Conservation (phyloP, 2,113 vertebrate species). For the Ailurus styani region DNA sequence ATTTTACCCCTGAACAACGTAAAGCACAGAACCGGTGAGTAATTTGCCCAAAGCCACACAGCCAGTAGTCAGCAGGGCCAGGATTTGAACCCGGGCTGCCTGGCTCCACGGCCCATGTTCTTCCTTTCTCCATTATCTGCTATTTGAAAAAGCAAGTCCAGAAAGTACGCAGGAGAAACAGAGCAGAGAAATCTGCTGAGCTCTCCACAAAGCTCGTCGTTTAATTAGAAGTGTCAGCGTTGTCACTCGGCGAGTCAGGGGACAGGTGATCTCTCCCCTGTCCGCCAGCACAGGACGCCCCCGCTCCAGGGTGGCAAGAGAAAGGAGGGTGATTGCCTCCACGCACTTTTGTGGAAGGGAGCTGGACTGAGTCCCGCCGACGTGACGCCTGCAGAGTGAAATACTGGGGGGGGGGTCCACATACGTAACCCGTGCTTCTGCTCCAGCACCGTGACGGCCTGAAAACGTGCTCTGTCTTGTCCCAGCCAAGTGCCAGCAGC, state of each 20-base stretch:
- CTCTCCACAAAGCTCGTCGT: not conserved
- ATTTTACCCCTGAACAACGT: not conserved
- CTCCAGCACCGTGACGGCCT: not conserved
- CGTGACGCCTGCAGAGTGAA: not conserved
- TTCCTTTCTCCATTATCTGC: no score
- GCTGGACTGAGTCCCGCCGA: not conserved
- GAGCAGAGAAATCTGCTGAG: not conserved
- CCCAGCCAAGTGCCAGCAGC: rapidly evolving
- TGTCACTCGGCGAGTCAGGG: not conserved
- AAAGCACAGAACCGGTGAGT: not conserved
- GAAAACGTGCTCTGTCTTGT: rapidly evolving
- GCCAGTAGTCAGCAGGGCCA: not conserved
- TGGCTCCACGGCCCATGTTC: rapidly evolving
- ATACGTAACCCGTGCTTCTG: not conserved
- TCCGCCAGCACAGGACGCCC: rapidly evolving
- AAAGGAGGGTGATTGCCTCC: rapidly evolving
- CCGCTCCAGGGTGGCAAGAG: not conserved
- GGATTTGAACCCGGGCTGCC: not conserved
- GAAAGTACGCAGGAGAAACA: rapidly evolving
- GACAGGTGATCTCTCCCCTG: not conserved
- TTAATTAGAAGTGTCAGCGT: not conserved
- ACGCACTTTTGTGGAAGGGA: not conserved
- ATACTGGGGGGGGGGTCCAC: not conserved
- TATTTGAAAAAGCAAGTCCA: not conserved
- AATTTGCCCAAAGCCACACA: not conserved